phyloP scores from a whole-genome alignment of 1,140 invertebrate genomes.

The Leptinotarsa texana region DNA sequence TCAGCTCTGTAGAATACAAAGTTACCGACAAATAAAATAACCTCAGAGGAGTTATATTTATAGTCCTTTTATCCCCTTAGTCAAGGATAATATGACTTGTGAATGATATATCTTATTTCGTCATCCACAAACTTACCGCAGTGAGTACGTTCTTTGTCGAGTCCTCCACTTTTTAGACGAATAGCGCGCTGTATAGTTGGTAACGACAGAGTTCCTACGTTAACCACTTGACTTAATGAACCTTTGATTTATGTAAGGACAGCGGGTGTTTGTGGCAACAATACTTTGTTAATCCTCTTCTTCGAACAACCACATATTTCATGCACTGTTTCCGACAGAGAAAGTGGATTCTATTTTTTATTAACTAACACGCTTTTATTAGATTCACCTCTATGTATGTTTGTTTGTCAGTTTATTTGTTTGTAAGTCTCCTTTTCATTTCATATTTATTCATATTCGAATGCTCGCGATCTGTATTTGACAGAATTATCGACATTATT shows the following conservation, averaged over 20 bases:
- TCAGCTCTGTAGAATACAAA: too few relatives aligned
- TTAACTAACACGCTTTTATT: too few relatives aligned
- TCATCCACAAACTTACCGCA: constrained; percentile 2
- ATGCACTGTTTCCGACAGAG: not conserved
- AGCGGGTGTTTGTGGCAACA: constrained; percentile 23
- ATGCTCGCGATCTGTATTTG: too few relatives aligned
- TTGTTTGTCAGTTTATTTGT: too few relatives aligned
- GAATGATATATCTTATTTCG: not conserved
- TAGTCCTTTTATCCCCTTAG: too few relatives aligned
- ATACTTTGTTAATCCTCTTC: constrained; percentile 19
- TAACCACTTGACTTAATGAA: constrained; percentile 33
- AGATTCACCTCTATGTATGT: too few relatives aligned
- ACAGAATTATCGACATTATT: too few relatives aligned
- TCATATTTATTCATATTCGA: too few relatives aligned
- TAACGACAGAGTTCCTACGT: constrained; percentile 10
- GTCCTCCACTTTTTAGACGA: constrained; percentile 10
- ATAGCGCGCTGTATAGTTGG: constrained; percentile 7
- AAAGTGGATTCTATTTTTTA: not conserved
- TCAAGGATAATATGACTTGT: too few relatives aligned
- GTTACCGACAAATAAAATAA: too few relatives aligned
- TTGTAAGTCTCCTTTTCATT: too few relatives aligned
- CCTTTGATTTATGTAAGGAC: constrained; percentile 28
- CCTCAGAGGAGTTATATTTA: too few relatives aligned
- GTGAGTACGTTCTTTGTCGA: not conserved
- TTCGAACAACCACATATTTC: constrained; percentile 21